Conservation (phyloP, 2,888 invertebrate species). For the Nymphalis urticae region DNA sequence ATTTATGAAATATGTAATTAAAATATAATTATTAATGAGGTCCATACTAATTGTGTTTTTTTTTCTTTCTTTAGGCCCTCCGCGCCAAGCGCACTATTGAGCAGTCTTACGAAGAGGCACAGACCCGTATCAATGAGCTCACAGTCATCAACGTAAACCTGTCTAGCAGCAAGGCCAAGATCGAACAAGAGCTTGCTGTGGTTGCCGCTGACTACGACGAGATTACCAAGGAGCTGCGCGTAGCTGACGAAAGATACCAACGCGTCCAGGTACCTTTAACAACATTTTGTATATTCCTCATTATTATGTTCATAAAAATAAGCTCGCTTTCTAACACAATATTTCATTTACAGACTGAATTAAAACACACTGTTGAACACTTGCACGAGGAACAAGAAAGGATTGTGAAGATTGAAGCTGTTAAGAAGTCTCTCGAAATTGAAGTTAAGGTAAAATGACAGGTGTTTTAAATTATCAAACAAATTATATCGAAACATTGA, state of each 20-base stretch:
- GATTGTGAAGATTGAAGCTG: conserved; percentile 97
- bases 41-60: background rate
- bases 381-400: conserved; percentile 98
- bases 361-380: conserved; percentile 96
- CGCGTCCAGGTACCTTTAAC: conserved; percentile 85
- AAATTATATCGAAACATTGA: background rate
- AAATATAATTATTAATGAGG: background rate
- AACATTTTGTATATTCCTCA: background rate
- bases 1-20: background rate
- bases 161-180: conserved; percentile 95
- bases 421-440: conserved; percentile 98
- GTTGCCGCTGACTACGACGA: conserved; percentile 98
- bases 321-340: too few species aligned
- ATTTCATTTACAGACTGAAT: conserved; percentile 84
- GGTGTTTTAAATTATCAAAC: background rate
- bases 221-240: conserved; percentile 96
- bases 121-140: conserved; percentile 95
- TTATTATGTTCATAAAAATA: background rate
- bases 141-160: conserved; percentile 97
- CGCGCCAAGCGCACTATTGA: conserved; percentile 96
- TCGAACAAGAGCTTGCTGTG: conserved; percentile 95
- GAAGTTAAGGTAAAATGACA: conserved; percentile 89
- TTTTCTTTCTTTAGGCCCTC: conserved; percentile 84
- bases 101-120: conserved; percentile 94
- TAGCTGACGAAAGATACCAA: conserved; percentile 97